phyloP scores from a whole-genome alignment of 1,140 invertebrate species.

The Amyelois transitella region DNA sequence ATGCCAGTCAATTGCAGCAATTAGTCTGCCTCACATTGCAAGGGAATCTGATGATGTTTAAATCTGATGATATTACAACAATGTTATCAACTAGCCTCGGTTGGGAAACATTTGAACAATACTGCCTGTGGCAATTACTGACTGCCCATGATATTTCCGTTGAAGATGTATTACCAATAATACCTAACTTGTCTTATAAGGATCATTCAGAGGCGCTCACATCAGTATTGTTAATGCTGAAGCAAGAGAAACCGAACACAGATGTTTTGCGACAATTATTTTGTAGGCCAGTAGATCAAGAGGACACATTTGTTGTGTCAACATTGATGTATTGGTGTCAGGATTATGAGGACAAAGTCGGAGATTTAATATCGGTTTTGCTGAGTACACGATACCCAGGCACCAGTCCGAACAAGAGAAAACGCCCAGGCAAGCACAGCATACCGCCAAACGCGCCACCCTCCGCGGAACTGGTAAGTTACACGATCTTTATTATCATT shows the following conservation, averaged over 20 bases:
- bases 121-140: constrained; percentile 96
- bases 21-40: constrained; percentile 93
- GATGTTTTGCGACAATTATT: constrained; percentile 91
- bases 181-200: constrained; percentile 91
- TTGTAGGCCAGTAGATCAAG: constrained; percentile 83
- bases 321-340: constrained; percentile 94
- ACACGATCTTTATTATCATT: neutral
- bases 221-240: constrained; percentile 91
- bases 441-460: constrained; percentile 76
- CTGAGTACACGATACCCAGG: constrained; percentile 86
- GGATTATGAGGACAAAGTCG: constrained; percentile 91
- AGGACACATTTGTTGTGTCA: constrained; percentile 90
- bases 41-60: constrained; percentile 88
- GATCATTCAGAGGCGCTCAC: constrained; percentile 94
- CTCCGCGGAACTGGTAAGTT: constrained; percentile 74
- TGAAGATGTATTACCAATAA: constrained; percentile 90
- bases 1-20: constrained; percentile 91
- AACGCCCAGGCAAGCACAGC: constrained; percentile 82
- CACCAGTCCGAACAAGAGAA: constrained; percentile 92
- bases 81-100: constrained; percentile 88
- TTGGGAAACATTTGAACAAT: constrained; percentile 98
- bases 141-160: constrained; percentile 94
- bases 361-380: constrained; percentile 86
- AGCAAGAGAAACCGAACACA: constrained; percentile 91
- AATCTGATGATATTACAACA: constrained; percentile 81